Conservation (phyloP, 2,113 vertebrate genomes). For the Sinocyclocheilus grahami region DNA sequence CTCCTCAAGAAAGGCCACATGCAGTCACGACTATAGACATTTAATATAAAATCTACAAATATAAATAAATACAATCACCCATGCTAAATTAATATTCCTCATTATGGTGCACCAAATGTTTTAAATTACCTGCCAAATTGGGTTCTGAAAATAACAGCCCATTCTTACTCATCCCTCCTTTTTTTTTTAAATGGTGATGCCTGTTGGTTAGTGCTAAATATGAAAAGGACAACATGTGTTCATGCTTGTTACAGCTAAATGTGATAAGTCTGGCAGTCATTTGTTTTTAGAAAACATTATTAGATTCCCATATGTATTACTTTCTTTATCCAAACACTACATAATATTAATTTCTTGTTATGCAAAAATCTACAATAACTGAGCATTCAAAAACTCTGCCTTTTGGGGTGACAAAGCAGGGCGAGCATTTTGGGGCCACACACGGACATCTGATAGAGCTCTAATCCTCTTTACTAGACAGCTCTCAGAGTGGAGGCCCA, state of each 20-base stretch:
- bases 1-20: no score
- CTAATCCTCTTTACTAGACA: conserved; percentile 27
- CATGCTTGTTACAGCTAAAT: not conserved
- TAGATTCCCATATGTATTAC: not conserved
- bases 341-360: not conserved
- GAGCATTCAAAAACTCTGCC: not conserved
- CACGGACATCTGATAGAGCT: not conserved
- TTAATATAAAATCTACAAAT: not conserved
- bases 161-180: not conserved
- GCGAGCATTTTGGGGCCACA: conserved; percentile 8
- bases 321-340: not conserved
- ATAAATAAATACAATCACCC: not conserved
- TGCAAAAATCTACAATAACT: not conserved
- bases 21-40: not conserved
- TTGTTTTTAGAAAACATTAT: not conserved
- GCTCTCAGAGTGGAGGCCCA: not conserved
- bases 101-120: conserved; percentile 5
- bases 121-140: not conserved
- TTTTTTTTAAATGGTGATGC: not conserved
- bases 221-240: not conserved
- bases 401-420: not conserved
- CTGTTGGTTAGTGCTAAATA: conserved; percentile 9
- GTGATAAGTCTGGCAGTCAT: not conserved
- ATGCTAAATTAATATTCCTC: not conserved
- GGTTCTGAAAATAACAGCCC: not conserved